Evolutionary conservation across 1,140 invertebrate genomes (phyloP).

Genomic region (Sitobion miscanthi): DNA sequence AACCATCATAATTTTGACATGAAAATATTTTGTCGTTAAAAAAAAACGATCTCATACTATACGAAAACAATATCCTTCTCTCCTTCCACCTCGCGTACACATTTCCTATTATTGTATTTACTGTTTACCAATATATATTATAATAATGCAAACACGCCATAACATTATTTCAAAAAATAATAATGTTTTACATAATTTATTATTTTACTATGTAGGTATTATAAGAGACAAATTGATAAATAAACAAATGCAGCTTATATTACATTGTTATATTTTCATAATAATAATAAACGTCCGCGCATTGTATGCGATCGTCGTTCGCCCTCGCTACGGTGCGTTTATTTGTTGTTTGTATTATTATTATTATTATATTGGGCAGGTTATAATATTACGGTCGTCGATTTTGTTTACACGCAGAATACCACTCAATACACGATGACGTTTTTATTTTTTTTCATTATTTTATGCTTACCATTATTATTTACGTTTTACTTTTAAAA

Average conservation of each 20-base stretch:
- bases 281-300: background rate
- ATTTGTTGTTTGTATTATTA: background rate
- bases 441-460: background rate
- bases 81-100: background rate
- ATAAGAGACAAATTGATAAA: background rate
- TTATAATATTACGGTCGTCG: background rate
- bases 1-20: background rate
- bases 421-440: background rate
- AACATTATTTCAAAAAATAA: background rate
- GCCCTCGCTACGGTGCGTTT: background rate
- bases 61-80: background rate
- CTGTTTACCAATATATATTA: background rate
- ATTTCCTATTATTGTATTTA: background rate
- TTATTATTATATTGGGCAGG: background rate
- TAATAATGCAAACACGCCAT: background rate
- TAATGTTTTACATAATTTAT: background rate
- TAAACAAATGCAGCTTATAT: background rate
- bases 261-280: background rate
- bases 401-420: background rate
- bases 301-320: background rate
- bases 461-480: background rate
- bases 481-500: slow-evolving; percentile 21
- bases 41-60: background rate
- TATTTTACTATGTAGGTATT: too few relatives aligned
- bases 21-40: background rate